Evolutionary conservation across 1,140 invertebrate species (phyloP), one percentile per base, ranked within the genome.

Genomic region (Euglossa dilemma): DNA sequence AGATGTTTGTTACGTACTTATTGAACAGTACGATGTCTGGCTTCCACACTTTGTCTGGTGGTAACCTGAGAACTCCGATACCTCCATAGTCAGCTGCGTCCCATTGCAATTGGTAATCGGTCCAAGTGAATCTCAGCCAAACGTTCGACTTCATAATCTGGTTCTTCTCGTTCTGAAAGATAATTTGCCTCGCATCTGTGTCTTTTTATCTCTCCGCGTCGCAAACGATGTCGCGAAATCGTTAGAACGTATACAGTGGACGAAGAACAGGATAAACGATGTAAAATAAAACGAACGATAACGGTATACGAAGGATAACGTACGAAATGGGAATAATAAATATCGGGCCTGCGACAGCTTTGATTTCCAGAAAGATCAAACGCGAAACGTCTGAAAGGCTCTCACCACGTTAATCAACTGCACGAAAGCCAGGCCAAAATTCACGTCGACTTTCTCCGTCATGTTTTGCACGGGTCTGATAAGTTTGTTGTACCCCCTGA

Each of bases 141-240:
- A 99, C 98, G 94, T 99, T 99, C 16, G 98, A 99, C 95, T 99
- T 99, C 98, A 99, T 99, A 91, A 99, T 99, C 95, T 99, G 98
- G 95, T 99, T 99, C 94, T 99, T 99, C 95, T 99, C 99, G 92
- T 99, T 99, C 99, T 99, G 95, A 85, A 97, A 96, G 25, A 45
- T 9, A 14, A 7, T 6, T 16, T 7, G 12, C 36, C 5, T 7
- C 7, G 36, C 28, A 28, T 14, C 4, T 0, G 0, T 18, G 36
- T 28, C 6, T 63, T 16, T 18, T 14, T n/a, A 14, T 28, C 2
- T 8, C n/a, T 6, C 18, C 18, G 6, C 2, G 1, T 54, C 52
- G 52, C 52, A 18, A 16, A 18, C 16, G 18, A 14, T 54, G 8
- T 50, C 47, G 7, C 8, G 12, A 50, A 50, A 50, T 12, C 5